Evolutionary conservation across 1,140 invertebrate species (phyloP).

Genomic region (Drosophila kikkawai): DNA sequence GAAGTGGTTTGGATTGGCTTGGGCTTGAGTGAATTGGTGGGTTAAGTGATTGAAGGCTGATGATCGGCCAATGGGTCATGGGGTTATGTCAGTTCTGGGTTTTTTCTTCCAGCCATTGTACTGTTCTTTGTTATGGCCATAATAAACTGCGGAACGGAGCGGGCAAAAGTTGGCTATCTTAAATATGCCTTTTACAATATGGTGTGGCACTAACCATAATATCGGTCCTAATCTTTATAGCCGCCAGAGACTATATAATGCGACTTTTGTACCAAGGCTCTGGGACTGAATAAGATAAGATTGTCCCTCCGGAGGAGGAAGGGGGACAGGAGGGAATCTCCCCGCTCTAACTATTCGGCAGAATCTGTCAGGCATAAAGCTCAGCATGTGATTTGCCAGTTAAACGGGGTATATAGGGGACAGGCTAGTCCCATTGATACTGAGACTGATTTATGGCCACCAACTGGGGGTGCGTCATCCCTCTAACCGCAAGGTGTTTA

Average conservation of each 20-base stretch:
- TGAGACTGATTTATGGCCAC: slow-evolving; percentile 38
- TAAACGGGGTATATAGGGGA: neutral
- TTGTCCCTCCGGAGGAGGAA: slow-evolving; percentile 25
- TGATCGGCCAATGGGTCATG: slow-evolving; percentile 35
- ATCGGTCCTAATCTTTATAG: slow-evolving; percentile 73
- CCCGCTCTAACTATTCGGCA: neutral
- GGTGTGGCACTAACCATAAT: slow-evolving; percentile 66
- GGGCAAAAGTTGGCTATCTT: slow-evolving; percentile 61
- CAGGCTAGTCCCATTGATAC: slow-evolving; percentile 35
- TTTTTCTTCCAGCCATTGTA: slow-evolving; percentile 17
- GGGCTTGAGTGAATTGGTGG: slow-evolving; percentile 13
- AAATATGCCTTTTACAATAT: slow-evolving; percentile 72
- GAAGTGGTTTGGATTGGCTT: slow-evolving; percentile 25
- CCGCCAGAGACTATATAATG: slow-evolving; percentile 50
- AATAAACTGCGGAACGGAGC: slow-evolving; percentile 38
- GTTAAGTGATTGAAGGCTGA: slow-evolving; percentile 33
- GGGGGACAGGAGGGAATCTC: slow-evolving; percentile 37
- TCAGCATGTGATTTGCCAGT: slow-evolving; percentile 40
- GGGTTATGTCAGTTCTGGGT: slow-evolving; percentile 44
- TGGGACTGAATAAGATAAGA: slow-evolving; percentile 57
- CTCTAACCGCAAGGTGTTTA: slow-evolving; percentile 27
- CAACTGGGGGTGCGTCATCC: slow-evolving; percentile 39
- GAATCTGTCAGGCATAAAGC: slow-evolving; percentile 17
- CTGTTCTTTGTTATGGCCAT: slow-evolving; percentile 41
- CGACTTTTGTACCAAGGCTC: slow-evolving; percentile 69